These are phyloP conservation scores for Melopsittacus undulatus DNA, from an alignment of 2,797 vertebrate genomes.

Conservation along the genomic window DNA sequence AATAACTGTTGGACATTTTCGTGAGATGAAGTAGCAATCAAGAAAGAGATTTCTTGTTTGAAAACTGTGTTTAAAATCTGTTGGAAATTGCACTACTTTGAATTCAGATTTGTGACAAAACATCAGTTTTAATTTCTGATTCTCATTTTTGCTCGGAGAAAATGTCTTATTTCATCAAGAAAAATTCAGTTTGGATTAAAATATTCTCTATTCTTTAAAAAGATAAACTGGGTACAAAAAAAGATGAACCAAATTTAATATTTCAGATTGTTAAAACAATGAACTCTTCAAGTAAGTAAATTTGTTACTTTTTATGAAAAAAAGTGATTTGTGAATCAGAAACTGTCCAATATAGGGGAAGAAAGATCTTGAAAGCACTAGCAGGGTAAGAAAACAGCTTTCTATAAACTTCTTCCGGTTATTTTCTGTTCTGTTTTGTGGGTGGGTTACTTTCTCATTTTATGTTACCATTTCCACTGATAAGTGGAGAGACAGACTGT, in stretches of 20 bases:
- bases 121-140: neutral
- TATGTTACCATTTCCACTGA: neutral
- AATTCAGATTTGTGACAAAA: neutral
- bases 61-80: neutral
- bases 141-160: neutral
- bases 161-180: neutral
- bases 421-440: neutral
- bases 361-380: neutral
- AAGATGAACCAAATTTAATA: neutral
- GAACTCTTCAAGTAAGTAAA: neutral
- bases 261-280: neutral
- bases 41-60: neutral
- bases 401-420: neutral
- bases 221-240: neutral
- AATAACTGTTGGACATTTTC: neutral
- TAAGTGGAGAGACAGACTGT: conserved; percentile 10
- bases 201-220: neutral
- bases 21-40: neutral
- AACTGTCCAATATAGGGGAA: neutral
- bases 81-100: neutral
- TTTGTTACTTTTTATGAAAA: neutral
- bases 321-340: neutral
- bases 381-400: neutral
- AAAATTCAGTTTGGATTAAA: neutral
- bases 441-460: neutral